Evolutionary conservation across 92 coral and sea anemone genomes (phyloP).

Genomic region (Epizoanthus illoricatus): DNA sequence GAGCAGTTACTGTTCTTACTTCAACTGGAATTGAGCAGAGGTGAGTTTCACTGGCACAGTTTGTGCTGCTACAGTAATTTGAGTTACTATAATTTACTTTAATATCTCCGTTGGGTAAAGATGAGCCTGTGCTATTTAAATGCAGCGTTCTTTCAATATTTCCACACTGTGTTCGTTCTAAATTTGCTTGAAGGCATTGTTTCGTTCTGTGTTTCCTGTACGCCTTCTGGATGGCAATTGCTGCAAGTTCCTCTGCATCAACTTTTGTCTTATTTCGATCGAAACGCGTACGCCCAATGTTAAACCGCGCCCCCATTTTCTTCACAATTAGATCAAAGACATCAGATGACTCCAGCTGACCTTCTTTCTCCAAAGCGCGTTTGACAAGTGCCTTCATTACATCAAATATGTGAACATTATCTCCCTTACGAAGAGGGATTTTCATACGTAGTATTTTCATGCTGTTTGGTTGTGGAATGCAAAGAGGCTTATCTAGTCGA

Average conservation of each 20-base stretch:
- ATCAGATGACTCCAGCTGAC: constrained; percentile 87
- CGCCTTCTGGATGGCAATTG: constrained; percentile 34
- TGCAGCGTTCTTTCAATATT: no score
- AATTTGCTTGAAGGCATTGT: neutral
- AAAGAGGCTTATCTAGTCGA: constrained; percentile 81
- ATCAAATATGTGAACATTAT: constrained; percentile 88
- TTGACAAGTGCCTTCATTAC: constrained; percentile 84
- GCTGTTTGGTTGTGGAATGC: constrained; percentile 74
- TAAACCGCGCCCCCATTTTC: constrained; percentile 77
- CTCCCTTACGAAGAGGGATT: constrained; percentile 86
- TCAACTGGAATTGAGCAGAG: neutral
- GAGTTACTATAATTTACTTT: neutral
- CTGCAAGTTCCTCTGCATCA: constrained; percentile 27
- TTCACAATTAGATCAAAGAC: constrained; percentile 79
- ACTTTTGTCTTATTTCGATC: neutral
- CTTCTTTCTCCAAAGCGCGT: constrained; percentile 69
- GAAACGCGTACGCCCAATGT: constrained; percentile 8
- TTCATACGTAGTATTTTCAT: constrained; percentile 69
- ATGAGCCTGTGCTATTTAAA: neutral
- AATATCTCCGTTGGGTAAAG: neutral
- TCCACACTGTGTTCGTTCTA: neutral
- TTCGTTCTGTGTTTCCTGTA: constrained; percentile 16
- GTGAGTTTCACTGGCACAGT: no score
- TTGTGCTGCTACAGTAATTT: no score
- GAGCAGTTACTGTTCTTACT: neutral